Evolutionary conservation across 2,113 vertebrate species (phyloP).

Genomic region (Rostratula benghalensis): DNA sequence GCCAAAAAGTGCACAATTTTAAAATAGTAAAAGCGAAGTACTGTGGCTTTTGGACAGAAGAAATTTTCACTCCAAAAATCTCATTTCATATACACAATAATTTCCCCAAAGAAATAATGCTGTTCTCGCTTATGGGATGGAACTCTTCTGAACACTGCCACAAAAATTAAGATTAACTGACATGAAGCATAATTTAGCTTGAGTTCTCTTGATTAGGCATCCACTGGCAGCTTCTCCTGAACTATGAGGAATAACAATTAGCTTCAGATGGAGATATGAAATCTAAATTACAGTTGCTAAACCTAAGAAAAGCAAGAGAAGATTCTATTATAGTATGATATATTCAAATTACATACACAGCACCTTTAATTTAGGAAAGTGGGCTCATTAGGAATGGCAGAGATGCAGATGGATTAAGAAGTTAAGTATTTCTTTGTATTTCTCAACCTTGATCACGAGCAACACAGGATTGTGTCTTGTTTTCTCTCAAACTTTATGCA

Average conservation of each 20-base stretch:
- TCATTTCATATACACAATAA: not conserved
- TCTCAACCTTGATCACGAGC: not conserved
- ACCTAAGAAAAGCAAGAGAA: not conserved
- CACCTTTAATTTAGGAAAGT: not conserved
- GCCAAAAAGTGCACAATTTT: not conserved
- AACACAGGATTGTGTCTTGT: not conserved
- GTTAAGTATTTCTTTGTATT: not conserved
- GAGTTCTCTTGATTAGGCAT: constrained; percentile 23
- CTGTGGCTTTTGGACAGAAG: not conserved
- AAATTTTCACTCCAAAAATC: not conserved
- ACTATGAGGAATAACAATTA: constrained; percentile 40
- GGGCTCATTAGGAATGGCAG: not conserved
- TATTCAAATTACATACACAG: constrained; percentile 14
- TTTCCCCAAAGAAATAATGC: not conserved
- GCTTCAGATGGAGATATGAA: constrained; percentile 38
- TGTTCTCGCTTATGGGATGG: not conserved
- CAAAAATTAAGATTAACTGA: constrained; percentile 21
- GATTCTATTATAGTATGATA: constrained; percentile 9
- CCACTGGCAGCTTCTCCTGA: constrained; percentile 27
- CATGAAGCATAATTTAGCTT: constrained; percentile 2
- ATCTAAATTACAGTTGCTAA: constrained; percentile 53
- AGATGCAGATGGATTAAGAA: not conserved
- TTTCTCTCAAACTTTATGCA: not conserved
- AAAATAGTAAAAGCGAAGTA: not conserved
- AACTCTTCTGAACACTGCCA: not conserved